These are phyloP conservation scores for Tiaroga cobitis DNA, from an alignment of 2,797 vertebrate genomes.

Conservation along the genomic window DNA sequence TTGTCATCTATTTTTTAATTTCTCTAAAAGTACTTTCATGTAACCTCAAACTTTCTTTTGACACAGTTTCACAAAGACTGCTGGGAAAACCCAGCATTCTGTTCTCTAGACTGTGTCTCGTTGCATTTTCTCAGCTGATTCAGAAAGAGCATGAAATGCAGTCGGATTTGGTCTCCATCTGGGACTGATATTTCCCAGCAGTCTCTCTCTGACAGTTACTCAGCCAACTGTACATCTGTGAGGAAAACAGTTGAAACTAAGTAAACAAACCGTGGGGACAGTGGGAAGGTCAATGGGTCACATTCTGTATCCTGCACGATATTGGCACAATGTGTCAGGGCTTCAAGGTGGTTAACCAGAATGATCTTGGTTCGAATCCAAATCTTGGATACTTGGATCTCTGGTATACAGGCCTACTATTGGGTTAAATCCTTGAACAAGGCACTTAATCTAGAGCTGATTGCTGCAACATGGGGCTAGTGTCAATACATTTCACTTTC, in stretches of 20 bases:
- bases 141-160: constrained; percentile 16
- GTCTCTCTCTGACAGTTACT: constrained; percentile 12
- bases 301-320: neutral
- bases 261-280: neutral
- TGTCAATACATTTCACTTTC: neutral
- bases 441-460: neutral
- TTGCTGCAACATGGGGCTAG: neutral
- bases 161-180: constrained; percentile 19
- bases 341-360: constrained; percentile 4
- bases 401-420: neutral
- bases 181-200: constrained; percentile 3
- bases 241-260: neutral
- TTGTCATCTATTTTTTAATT: neutral
- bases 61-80: constrained; percentile 30
- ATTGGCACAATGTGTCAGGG: neutral
- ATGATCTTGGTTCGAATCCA: neutral
- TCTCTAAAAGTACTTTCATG: neutral
- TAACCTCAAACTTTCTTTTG: constrained; percentile 26
- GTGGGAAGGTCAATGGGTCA: constrained; percentile 11
- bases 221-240: constrained; percentile 18
- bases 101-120: constrained; percentile 28
- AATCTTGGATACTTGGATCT: neutral
- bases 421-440: neutral
- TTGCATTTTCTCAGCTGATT: constrained; percentile 27
- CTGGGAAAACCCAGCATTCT: constrained; percentile 19